These are phyloP conservation scores for Triplophysa rosa DNA, from an alignment of 2,113 vertebrate genomes.

Conservation along the genomic window DNA sequence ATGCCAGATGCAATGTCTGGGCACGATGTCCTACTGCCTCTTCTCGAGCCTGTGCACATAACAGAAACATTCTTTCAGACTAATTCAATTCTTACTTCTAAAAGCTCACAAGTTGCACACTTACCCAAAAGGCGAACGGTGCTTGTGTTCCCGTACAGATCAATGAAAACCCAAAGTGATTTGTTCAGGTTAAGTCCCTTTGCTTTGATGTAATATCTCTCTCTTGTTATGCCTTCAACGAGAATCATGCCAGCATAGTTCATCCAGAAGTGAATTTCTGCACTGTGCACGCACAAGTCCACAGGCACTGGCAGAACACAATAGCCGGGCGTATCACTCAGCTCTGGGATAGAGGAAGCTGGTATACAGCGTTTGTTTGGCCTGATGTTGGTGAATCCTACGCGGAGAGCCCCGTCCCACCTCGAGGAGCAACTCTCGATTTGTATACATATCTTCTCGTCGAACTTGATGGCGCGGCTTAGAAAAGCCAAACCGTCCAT, in stretches of 20 bases:
- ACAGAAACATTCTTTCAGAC: background rate
- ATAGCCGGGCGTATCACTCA: background rate
- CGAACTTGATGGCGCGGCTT: constrained; percentile 39
- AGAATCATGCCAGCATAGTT: constrained; percentile 35
- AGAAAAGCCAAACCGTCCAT: constrained; percentile 33
- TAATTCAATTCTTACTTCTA: background rate
- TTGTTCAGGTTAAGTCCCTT: constrained; percentile 31
- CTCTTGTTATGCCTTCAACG: constrained; percentile 4
- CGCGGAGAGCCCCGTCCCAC: constrained; percentile 28
- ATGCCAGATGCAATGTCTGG: background rate
- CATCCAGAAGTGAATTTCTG: constrained; percentile 40
- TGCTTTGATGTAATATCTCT: constrained; percentile 41
- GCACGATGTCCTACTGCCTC: constrained; percentile 40
- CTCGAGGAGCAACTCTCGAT: background rate
- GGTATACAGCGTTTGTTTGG: constrained; percentile 13
- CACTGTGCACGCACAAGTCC: constrained; percentile 13
- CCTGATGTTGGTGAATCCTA: constrained; percentile 46
- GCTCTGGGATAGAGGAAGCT: background rate
- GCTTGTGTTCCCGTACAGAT: constrained; percentile 44
- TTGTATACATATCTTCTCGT: constrained; percentile 37
- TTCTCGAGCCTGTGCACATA: constrained; percentile 41
- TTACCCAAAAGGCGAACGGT: constrained; percentile 46
- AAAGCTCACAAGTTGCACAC: background rate
- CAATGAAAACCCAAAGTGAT: constrained; percentile 44
- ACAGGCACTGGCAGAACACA: constrained; percentile 45